A percentile compares a stretch with the other conserved stretches of the same genome.
These are phyloP conservation scores for Limnephilus rhombicus DNA, from an alignment of 2,888 invertebrate genomes.

Conservation along the genomic window DNA sequence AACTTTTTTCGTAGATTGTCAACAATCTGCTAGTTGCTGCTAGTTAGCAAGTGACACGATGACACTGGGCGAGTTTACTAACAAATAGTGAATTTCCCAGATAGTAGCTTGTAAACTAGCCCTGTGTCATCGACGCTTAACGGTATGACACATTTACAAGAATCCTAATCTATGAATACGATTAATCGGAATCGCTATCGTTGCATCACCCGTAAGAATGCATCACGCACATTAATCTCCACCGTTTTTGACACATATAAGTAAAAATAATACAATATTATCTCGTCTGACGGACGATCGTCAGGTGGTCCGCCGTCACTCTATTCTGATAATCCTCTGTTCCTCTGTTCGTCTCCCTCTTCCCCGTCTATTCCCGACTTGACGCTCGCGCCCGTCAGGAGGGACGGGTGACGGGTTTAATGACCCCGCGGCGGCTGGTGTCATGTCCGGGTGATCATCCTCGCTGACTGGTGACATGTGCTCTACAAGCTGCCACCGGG, in stretches of 20 bases:
- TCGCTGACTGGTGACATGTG: background rate
- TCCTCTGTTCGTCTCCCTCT: background rate
- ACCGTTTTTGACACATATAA: background rate
- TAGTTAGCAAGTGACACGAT: too few species aligned
- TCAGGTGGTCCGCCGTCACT: background rate
- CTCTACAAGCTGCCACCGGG: background rate
- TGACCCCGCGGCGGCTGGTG: background rate
- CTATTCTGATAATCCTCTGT: constrained; percentile 1
- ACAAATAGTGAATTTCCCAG: too few species aligned
- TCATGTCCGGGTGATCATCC: background rate
- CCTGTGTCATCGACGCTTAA: too few species aligned
- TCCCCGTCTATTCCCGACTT: background rate
- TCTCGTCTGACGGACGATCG: background rate
- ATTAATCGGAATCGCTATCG: background rate
- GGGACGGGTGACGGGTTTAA: background rate
- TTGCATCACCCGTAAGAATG: background rate
- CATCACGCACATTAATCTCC: background rate
- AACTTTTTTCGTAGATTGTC: too few species aligned
- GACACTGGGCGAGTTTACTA: too few species aligned
- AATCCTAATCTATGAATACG: background rate
- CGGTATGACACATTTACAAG: background rate
- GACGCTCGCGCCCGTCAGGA: background rate
- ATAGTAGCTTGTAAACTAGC: too few species aligned
- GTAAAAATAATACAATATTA: background rate
- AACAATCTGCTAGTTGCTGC: too few species aligned